A percentile compares a stretch with the other conserved stretches of the same genome.
Conservation (phyloP, 2,113 vertebrate species). For the Galemys pyrenaicus region DNA sequence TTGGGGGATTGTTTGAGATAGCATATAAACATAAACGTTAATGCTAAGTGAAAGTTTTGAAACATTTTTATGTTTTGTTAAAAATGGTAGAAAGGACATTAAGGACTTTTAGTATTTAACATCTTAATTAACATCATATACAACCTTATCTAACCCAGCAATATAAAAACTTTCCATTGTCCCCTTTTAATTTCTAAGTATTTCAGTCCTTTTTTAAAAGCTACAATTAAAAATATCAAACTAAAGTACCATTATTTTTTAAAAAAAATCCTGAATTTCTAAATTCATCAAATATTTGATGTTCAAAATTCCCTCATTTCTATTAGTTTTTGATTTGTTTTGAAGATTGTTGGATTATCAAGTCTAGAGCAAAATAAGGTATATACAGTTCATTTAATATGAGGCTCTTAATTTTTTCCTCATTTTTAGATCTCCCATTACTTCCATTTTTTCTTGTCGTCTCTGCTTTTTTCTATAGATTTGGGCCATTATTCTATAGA, state of each 20-base stretch:
- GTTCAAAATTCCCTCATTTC: not conserved
- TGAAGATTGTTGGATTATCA: constrained; percentile 1
- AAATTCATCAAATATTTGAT: not conserved
- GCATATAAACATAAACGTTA: not conserved
- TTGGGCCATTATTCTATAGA: not conserved
- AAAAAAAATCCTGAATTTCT: not conserved
- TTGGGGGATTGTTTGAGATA: not conserved
- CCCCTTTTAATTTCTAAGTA: not conserved
- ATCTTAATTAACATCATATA: not conserved
- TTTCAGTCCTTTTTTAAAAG: not conserved
- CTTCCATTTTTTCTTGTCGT: not conserved
- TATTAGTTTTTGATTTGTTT: constrained; percentile 6
- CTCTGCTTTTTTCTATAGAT: not conserved
- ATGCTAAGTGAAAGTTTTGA: not conserved
- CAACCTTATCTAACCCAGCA: not conserved
- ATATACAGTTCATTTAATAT: not conserved
- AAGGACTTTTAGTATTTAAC: not conserved
- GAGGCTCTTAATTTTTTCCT: not conserved
- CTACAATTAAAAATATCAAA: not conserved
- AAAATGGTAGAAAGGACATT: not conserved
- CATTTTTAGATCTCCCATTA: not conserved
- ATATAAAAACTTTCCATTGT: not conserved
- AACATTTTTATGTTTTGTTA: not conserved
- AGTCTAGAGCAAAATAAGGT: not conserved
- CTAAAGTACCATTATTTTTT: not conserved